Evolutionary conservation across 2,113 vertebrate species (phyloP).

Genomic region (Alces alces): DNA sequence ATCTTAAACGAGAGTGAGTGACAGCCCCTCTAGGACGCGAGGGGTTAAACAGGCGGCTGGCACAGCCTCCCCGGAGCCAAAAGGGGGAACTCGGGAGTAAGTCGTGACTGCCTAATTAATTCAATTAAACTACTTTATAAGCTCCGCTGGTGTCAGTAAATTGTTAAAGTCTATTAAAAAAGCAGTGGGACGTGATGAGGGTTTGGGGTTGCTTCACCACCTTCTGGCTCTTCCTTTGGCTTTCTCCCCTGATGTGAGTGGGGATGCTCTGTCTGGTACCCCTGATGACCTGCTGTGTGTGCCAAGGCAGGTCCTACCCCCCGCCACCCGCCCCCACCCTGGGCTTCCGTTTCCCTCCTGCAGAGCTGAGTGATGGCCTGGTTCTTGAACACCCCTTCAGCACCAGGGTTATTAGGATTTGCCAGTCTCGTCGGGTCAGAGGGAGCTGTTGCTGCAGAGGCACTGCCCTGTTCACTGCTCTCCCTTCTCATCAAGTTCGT

Average conservation of each 20-base stretch:
- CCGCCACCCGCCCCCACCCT: neutral
- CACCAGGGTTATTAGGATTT: neutral
- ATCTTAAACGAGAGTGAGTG: neutral
- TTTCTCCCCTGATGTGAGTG: neutral
- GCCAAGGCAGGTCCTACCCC: too few relatives aligned
- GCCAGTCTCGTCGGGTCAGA: neutral
- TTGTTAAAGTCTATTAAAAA: slow-evolving; percentile 80
- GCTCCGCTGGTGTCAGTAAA: slow-evolving; percentile 78
- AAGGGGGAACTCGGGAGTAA: slow-evolving; percentile 75
- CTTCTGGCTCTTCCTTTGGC: neutral
- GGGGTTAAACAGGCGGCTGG: slow-evolving; percentile 74
- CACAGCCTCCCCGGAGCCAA: slow-evolving; percentile 75
- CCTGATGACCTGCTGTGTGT: neutral
- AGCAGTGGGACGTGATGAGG: slow-evolving; percentile 70
- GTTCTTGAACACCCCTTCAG: neutral
- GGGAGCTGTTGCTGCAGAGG: neutral
- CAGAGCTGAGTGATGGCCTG: neutral
- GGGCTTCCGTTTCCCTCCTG: neutral
- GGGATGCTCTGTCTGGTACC: neutral
- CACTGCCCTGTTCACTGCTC: neutral
- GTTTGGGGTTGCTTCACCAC: slow-evolving; percentile 38
- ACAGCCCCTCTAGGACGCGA: slow-evolving; percentile 16
- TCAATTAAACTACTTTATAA: slow-evolving; percentile 82
- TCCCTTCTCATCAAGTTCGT: neutral
- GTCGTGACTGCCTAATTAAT: slow-evolving; percentile 82